Evolutionary conservation across 2,113 vertebrate species (phyloP).

Genomic region (Artemisiospiza belli): DNA sequence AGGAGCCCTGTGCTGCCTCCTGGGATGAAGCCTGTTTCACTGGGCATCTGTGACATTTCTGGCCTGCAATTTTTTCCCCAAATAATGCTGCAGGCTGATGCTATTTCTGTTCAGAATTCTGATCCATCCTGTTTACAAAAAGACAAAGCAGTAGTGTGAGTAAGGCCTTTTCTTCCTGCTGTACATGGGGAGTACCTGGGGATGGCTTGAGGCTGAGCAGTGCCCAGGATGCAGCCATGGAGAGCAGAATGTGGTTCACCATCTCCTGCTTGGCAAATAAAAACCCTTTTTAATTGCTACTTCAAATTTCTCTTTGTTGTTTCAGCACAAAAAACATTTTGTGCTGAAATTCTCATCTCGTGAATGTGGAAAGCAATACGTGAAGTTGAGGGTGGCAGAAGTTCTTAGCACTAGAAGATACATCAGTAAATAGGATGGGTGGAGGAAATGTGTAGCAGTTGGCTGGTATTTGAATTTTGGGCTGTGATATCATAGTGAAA

Average conservation of each 20-base stretch:
- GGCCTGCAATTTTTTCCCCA: not conserved
- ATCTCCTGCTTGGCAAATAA: not conserved
- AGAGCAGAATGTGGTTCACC: not conserved
- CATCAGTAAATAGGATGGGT: not conserved
- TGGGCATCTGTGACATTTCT: not conserved
- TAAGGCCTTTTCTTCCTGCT: not conserved
- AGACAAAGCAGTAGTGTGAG: not conserved
- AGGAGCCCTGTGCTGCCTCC: not conserved
- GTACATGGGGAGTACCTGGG: accelerated
- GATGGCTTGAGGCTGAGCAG: not conserved
- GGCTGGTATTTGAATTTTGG: not conserved
- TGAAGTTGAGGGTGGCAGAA: not conserved
- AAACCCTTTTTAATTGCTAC: not conserved
- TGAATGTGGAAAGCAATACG: not conserved
- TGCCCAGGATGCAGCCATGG: not conserved
- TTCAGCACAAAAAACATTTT: not conserved
- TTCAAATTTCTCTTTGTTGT: not conserved
- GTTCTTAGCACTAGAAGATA: not conserved
- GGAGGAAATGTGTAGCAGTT: not conserved
- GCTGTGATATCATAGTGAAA: not conserved
- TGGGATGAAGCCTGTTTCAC: not conserved
- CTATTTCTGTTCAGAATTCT: not conserved
- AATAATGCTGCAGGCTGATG: not conserved
- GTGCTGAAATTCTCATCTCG: not conserved
- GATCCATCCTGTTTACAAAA: not conserved